Evolutionary conservation across 2,797 vertebrate species (phyloP).

Genomic region (Xerus rutilus): DNA sequence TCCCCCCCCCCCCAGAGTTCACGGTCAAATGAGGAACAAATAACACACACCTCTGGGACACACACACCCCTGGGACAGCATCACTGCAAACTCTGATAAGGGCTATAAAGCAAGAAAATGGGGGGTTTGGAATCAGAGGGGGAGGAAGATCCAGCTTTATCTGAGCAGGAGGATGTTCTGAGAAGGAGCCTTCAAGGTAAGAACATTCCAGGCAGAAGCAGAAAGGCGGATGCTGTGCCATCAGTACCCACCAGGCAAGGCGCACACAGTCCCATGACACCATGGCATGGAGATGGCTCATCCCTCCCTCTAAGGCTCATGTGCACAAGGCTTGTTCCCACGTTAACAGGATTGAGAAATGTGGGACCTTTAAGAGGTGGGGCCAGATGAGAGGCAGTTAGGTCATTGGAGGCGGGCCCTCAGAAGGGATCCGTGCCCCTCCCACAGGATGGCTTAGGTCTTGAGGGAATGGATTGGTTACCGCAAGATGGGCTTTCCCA

Average conservation of each 20-base stretch:
- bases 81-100: background rate
- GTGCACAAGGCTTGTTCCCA: background rate
- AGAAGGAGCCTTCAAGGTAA: background rate
- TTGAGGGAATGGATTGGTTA: too few species aligned
- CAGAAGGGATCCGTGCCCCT: background rate
- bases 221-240: background rate
- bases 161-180: background rate
- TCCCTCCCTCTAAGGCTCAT: background rate
- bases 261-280: rapidly evolving
- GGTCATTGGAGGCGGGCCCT: background rate
- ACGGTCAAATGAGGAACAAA: background rate
- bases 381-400: background rate
- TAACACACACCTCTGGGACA: background rate
- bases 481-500: background rate
- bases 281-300: background rate
- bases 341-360: background rate
- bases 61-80: background rate
- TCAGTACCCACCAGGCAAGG: background rate
- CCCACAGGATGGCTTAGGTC: background rate
- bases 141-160: background rate
- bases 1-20: rapidly evolving
- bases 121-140: too few species aligned
- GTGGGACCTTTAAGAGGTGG: background rate
- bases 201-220: background rate
- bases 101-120: too few species aligned